phyloP scores from a whole-genome alignment of 2,888 invertebrate genomes.

The Lepeophtheirus nordmannii region DNA sequence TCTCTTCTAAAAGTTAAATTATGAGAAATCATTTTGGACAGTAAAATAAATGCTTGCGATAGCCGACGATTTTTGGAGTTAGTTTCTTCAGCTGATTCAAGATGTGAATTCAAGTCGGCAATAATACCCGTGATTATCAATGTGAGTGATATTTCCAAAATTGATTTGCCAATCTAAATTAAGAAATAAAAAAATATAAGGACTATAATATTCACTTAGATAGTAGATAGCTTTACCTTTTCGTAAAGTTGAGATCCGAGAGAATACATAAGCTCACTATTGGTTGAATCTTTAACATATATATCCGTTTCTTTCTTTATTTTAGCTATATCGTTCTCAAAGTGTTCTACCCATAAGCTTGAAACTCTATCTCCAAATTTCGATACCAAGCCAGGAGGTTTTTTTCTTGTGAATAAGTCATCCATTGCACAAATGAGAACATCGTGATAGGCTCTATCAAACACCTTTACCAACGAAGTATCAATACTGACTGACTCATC shows the following conservation, averaged over 20 bases:
- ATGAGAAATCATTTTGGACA: not conserved
- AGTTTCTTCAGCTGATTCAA: not conserved
- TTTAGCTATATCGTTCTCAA: not conserved
- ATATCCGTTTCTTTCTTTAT: not conserved
- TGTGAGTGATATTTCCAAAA: not conserved
- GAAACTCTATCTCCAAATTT: not conserved
- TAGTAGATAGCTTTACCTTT: not conserved
- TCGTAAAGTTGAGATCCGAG: not conserved
- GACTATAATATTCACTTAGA: not conserved
- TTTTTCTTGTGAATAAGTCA: not conserved
- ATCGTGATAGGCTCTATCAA: not conserved
- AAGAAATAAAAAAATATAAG: not conserved
- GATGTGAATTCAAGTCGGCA: not conserved
- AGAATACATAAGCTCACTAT: conserved; percentile 4
- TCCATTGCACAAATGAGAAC: conserved; percentile 2
- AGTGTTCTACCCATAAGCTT: not conserved
- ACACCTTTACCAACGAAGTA: too few species aligned
- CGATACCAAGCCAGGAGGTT: not conserved
- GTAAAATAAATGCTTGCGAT: not conserved
- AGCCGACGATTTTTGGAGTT: not conserved
- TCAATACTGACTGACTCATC: too few species aligned
- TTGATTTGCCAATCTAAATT: not conserved
- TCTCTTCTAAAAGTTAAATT: conserved; percentile 10
- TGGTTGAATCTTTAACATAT: not conserved
- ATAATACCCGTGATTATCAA: not conserved